Conservation (phyloP, 2,797 vertebrate genomes). For the Trematomus bernacchii region DNA sequence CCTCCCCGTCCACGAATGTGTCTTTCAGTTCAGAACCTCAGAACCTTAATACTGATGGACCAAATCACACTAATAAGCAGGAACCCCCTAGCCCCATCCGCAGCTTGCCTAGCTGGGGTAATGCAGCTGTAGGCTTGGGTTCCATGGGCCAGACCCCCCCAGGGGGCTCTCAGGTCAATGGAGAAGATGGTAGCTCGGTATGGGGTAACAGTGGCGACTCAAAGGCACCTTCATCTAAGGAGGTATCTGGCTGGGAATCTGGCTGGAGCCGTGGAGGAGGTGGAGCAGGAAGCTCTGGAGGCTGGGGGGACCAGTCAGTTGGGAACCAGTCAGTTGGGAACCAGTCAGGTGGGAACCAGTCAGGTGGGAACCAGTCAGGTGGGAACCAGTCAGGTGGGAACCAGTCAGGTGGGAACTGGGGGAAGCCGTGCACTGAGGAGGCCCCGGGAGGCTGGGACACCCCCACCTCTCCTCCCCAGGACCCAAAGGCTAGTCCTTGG, state of each 20-base stretch:
- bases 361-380: too few relatives aligned
- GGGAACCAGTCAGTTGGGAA: too few relatives aligned
- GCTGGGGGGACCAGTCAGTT: conserved; percentile 90
- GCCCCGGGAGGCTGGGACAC: conserved; percentile 84
- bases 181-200: conserved; percentile 90
- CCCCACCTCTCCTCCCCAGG: conserved; percentile 82
- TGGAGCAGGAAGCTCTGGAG: conserved; percentile 85
- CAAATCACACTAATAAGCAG: conserved; percentile 95
- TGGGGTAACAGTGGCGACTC: conserved; percentile 92
- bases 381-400: too few relatives aligned
- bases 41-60: conserved; percentile 99
- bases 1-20: conserved; percentile 95
- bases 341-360: too few relatives aligned
- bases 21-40: conserved; percentile 99
- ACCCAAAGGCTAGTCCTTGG: conserved; percentile 87
- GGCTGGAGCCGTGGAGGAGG: conserved; percentile 89
- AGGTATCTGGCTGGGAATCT: conserved; percentile 90
- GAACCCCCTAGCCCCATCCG: conserved; percentile 87
- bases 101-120: conserved; percentile 93
- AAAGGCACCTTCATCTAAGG: conserved; percentile 90
- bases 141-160: conserved; percentile 92
- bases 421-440: conserved; percentile 85
- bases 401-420: conserved; percentile 89
- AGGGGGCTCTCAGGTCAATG: conserved; percentile 91
- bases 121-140: conserved; percentile 75